phyloP scores from a whole-genome alignment of 2,113 vertebrate species.

The Cinclus cinclus region DNA sequence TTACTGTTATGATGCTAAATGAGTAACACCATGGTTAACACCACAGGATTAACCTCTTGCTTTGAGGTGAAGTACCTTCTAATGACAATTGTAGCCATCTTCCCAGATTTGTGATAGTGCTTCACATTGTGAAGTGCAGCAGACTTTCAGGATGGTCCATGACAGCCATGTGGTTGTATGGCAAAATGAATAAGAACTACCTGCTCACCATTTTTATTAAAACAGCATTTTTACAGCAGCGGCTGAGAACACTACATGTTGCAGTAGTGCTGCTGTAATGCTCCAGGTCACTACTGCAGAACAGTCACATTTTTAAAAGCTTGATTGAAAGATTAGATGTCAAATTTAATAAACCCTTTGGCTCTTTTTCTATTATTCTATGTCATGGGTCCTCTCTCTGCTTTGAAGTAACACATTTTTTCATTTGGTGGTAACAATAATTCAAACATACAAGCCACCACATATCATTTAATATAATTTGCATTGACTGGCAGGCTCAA shows the following conservation, averaged over 20 bases:
- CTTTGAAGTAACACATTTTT: conserved; percentile 3
- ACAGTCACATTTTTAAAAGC: conserved; percentile 32
- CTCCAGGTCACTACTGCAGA: not conserved
- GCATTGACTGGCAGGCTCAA: conserved; percentile 39
- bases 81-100: not conserved
- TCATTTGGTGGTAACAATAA: conserved; percentile 11
- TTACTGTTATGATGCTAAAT: not conserved
- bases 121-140: not conserved
- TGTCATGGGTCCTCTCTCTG: not conserved
- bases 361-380: conserved; percentile 31
- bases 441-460: conserved; percentile 1
- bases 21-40: not conserved
- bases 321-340: conserved; percentile 57
- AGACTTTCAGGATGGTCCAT: not conserved
- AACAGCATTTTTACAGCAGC: not conserved
- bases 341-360: conserved; percentile 59
- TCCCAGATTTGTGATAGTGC: not conserved
- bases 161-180: not conserved
- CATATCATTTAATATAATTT: conserved; percentile 17
- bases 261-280: not conserved
- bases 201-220: not conserved
- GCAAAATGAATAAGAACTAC: not conserved
- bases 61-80: not conserved
- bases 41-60: not conserved
- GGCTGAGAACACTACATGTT: not conserved